phyloP scores from a whole-genome alignment of 2,797 vertebrate species.

The Furcifer pardalis region DNA sequence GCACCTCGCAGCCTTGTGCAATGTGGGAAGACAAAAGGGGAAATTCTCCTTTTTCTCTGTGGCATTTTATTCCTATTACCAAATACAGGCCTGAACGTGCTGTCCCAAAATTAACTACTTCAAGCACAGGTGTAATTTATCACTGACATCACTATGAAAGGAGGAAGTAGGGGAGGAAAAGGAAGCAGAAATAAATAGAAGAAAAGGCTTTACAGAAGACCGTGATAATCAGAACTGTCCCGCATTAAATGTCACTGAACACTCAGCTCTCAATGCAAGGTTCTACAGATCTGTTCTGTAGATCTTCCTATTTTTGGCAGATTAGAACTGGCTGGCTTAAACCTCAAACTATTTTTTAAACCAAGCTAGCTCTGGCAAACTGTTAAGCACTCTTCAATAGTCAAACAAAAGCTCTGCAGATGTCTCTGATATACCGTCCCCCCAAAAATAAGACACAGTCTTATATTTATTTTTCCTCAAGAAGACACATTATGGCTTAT shows the following conservation, averaged over 20 bases:
- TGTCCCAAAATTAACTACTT: neutral
- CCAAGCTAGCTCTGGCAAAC: conserved; percentile 4
- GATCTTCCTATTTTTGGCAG: conserved; percentile 30
- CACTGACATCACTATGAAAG: neutral
- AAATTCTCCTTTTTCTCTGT: neutral
- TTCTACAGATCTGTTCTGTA: neutral
- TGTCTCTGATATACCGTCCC: neutral
- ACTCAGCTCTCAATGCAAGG: neutral
- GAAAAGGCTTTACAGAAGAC: neutral
- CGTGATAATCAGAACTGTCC: neutral
- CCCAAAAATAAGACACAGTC: no score
- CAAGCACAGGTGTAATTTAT: neutral
- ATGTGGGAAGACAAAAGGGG: neutral
- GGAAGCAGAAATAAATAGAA: neutral
- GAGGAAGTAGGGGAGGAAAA: neutral
- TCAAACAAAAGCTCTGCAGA: conserved; percentile 9
- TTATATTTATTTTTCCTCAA: no score
- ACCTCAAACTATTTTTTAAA: conserved; percentile 32
- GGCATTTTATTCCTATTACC: neutral
- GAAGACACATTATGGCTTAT: no score
- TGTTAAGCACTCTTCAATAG: conserved; percentile 12
- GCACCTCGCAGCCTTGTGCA: conserved; percentile 1
- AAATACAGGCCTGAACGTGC: neutral
- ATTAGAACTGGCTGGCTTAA: conserved; percentile 24
- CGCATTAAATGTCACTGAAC: neutral